A percentile compares a stretch with the other conserved stretches of the same genome.
Evolutionary conservation across 2,888 invertebrate genomes (phyloP).

Genomic region (Stramonita haemastoma): DNA sequence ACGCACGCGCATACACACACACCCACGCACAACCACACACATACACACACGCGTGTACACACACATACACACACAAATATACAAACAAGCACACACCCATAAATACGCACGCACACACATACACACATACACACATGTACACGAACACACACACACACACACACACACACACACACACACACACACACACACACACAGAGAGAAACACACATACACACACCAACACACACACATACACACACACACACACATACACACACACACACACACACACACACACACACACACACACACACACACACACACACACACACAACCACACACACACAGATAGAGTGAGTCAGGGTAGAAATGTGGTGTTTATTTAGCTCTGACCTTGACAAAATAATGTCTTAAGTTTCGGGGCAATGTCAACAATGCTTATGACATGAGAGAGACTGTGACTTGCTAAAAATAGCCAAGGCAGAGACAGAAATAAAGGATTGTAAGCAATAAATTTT

Average conservation of each 20-base stretch:
- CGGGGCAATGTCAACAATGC: too few relatives aligned
- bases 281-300: not conserved
- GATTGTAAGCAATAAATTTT: too few relatives aligned
- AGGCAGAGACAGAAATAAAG: too few relatives aligned
- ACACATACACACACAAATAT: not conserved
- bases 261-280: not conserved
- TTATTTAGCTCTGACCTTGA: too few relatives aligned
- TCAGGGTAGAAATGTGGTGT: too few relatives aligned
- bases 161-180: not conserved
- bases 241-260: not conserved
- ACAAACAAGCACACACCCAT: not conserved
- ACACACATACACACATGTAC: not conserved
- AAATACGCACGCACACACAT: not conserved
- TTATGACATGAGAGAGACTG: too few relatives aligned
- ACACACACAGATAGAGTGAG: not conserved
- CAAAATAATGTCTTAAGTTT: too few relatives aligned
- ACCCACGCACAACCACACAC: not conserved
- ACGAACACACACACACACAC: not conserved
- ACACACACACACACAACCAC: constrained; percentile 1
- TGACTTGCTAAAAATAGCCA: too few relatives aligned
- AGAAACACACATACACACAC: not conserved
- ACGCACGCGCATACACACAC: not conserved
- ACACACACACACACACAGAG: not conserved
- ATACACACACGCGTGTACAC: constrained; percentile 16
- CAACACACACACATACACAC: not conserved